Evolutionary conservation across 2,888 invertebrate genomes (phyloP).

Genomic region (Aporophyla lueneburgensis): DNA sequence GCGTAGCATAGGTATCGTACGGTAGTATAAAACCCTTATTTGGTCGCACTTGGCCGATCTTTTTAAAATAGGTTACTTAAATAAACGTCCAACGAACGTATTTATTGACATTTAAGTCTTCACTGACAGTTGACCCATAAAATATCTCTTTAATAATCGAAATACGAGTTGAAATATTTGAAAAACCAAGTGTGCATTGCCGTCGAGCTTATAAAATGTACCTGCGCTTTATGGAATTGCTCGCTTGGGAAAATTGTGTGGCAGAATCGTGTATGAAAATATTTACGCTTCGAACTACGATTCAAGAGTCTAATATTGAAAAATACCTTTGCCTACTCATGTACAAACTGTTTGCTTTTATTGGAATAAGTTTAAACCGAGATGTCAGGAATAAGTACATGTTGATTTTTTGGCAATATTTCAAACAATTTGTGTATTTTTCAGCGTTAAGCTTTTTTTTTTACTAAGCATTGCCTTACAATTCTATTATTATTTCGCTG

Average conservation of each 20-base stretch:
- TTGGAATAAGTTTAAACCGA: constrained; percentile 24
- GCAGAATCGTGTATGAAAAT: constrained; percentile 76
- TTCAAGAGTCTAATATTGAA: constrained; percentile 73
- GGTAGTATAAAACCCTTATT: too few relatives aligned
- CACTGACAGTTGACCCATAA: constrained; percentile 53
- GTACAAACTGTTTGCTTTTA: constrained; percentile 53
- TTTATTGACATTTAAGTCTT: constrained; percentile 7
- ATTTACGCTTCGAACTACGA: constrained; percentile 75
- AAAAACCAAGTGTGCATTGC: constrained; percentile 69
- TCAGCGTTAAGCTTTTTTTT: neutral
- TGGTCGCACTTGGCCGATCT: too few relatives aligned
- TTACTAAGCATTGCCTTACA: neutral
- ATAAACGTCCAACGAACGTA: neutral
- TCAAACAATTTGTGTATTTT: neutral
- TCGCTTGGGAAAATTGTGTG: constrained; percentile 75
- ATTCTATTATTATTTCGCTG: neutral
- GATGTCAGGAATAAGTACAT: constrained; percentile 11
- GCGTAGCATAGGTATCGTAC: too few relatives aligned
- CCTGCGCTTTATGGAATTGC: constrained; percentile 76
- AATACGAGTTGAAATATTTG: constrained; percentile 66
- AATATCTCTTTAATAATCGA: constrained; percentile 64
- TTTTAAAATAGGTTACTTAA: neutral
- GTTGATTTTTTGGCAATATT: neutral
- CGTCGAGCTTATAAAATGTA: constrained; percentile 76
- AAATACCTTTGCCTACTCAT: constrained; percentile 72